These are phyloP conservation scores for Mus caroli DNA, from an alignment of 2,797 vertebrate species.

Conservation along the genomic window DNA sequence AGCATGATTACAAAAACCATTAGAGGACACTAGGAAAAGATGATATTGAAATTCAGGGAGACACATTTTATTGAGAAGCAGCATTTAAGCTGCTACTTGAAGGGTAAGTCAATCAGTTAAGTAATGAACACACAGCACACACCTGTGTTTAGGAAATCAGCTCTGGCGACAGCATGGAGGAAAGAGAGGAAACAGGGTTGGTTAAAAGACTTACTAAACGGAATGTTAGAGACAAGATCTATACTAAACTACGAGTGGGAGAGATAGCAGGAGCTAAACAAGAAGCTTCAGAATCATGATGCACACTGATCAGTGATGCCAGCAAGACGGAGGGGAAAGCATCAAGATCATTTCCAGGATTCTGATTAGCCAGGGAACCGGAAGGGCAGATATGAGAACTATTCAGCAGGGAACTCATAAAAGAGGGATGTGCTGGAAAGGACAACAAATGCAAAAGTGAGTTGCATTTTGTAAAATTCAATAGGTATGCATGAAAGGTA, in stretches of 20 bases:
- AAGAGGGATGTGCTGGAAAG: neutral
- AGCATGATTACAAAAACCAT: constrained; percentile 46
- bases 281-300: constrained; percentile 25
- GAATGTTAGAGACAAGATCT: constrained; percentile 33
- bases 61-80: constrained; percentile 39
- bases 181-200: constrained; percentile 35
- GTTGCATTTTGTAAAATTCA: constrained; percentile 37
- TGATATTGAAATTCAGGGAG: constrained; percentile 15
- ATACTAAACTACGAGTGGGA: constrained; percentile 16
- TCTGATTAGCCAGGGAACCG: neutral
- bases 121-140: neutral
- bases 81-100: constrained; percentile 49
- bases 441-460: neutral
- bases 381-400: neutral
- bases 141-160: constrained; percentile 49
- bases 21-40: constrained; percentile 24
- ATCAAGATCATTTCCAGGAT: constrained; percentile 17
- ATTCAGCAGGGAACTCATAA: constrained; percentile 5
- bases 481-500: constrained; percentile 54
- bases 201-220: constrained; percentile 12
- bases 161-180: constrained; percentile 52
- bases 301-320: neutral
- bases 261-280: constrained; percentile 45
- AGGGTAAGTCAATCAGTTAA: constrained; percentile 43
- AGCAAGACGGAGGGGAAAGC: neutral